Conservation (phyloP, 92 coral and sea anemone genomes). For the Parazoanthus swiftii region DNA sequence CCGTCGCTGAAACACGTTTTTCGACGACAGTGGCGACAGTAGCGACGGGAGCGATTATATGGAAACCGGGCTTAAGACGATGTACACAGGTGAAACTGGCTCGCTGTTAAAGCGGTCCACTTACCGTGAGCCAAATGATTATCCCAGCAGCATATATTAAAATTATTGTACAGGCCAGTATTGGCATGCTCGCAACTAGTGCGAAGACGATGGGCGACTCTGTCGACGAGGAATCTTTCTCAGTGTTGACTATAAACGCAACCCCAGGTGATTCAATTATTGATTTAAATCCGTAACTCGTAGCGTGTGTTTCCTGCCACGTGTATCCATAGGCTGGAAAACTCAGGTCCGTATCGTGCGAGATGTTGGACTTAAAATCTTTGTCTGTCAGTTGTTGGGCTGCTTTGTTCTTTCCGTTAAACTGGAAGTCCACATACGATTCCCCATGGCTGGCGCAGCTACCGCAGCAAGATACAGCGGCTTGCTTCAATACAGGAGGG, state of each 20-base stretch:
- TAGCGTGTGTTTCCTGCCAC: conserved; percentile 43
- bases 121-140: conserved; percentile 56
- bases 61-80: too few species aligned
- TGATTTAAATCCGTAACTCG: conserved; percentile 59
- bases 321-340: conserved; percentile 53
- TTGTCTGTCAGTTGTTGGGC: conserved; percentile 49
- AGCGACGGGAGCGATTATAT: too few species aligned
- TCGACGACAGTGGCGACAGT: too few species aligned
- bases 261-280: conserved; percentile 67
- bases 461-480: conserved; percentile 48
- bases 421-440: conserved; percentile 50
- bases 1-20: too few species aligned
- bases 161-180: conserved; percentile 33
- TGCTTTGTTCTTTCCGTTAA: conserved; percentile 38
- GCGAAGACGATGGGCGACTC: conserved; percentile 34
- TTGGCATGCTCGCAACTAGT: conserved; percentile 37
- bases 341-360: conserved; percentile 53
- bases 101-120: background rate
- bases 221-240: conserved; percentile 8
- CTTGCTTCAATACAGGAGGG: conserved; percentile 43
- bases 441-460: conserved; percentile 45
- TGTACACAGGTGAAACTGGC: too few species aligned
- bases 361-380: conserved; percentile 46
- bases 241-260: conserved; percentile 54
- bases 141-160: conserved; percentile 59